phyloP scores from a whole-genome alignment of 2,797 vertebrate species.

The Limnodromus scolopaceus region DNA sequence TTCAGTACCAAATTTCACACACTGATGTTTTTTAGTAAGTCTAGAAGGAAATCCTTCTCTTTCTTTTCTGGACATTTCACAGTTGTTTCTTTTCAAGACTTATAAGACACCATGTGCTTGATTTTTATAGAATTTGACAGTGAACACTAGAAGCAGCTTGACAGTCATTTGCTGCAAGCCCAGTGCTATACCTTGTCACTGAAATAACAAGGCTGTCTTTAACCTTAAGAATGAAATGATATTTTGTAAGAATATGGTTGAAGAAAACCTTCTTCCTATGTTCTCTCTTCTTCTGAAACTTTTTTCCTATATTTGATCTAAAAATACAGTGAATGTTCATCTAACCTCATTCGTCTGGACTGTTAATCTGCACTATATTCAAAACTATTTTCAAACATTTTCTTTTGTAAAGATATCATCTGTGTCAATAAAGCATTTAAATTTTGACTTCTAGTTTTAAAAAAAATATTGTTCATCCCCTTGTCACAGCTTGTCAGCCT shows the following conservation, averaged over 20 bases:
- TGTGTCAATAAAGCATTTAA: neutral
- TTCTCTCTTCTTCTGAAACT: neutral
- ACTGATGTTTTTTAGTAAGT: neutral
- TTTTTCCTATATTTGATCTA: neutral
- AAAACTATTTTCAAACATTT: neutral
- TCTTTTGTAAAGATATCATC: neutral
- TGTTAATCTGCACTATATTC: neutral
- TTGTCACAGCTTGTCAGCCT: neutral
- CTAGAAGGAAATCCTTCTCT: neutral
- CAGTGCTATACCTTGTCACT: neutral
- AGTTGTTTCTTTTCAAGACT: constrained; percentile 7
- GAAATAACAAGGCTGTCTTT: neutral
- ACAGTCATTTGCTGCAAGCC: neutral
- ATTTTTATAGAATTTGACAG: neutral
- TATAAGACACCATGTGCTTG: neutral
- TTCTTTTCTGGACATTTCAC: neutral
- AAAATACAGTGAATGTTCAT: neutral
- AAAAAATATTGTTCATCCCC: neutral
- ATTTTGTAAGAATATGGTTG: neutral
- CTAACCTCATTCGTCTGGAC: neutral
- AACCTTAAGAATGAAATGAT: neutral
- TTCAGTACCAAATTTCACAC: neutral
- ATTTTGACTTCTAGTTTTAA: neutral
- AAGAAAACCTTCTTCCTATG: neutral
- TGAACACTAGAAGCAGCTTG: neutral